phyloP scores from a whole-genome alignment of 2,797 vertebrate genomes.

The Dipus sagitta region DNA sequence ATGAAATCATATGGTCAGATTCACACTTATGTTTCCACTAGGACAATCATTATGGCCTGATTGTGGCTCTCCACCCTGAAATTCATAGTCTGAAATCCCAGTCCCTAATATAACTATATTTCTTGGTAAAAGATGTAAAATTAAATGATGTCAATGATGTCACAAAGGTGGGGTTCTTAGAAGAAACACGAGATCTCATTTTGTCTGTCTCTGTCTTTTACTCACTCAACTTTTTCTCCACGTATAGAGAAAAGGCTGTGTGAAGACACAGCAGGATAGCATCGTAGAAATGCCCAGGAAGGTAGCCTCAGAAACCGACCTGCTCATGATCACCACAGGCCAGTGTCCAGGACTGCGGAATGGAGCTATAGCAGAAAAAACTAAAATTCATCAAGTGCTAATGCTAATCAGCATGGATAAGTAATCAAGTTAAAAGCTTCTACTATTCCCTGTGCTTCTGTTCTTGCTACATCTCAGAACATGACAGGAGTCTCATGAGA shows the following conservation, averaged over 20 bases:
- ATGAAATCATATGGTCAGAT: background rate
- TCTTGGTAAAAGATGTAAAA: background rate
- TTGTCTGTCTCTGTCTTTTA: background rate
- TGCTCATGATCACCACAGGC: background rate
- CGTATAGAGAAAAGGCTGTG: background rate
- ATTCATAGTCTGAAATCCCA: background rate
- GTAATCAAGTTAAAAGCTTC: background rate
- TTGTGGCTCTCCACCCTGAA: background rate
- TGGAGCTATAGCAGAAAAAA: background rate
- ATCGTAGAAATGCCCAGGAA: background rate
- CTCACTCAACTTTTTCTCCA: background rate
- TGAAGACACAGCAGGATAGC: background rate
- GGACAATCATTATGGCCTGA: background rate
- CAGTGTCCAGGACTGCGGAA: background rate
- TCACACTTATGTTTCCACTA: background rate
- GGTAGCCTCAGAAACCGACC: background rate
- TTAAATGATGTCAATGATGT: background rate
- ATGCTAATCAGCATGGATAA: slow-evolving; percentile 3
- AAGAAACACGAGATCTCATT: background rate
- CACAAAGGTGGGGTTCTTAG: background rate
- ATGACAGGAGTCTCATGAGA: background rate
- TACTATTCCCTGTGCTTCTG: background rate
- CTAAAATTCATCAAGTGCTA: background rate
- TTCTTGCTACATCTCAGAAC: background rate
- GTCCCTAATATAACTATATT: background rate